These are phyloP conservation scores for Nomada flava DNA, from an alignment of 2,888 invertebrate genomes.

Conservation along the genomic window DNA sequence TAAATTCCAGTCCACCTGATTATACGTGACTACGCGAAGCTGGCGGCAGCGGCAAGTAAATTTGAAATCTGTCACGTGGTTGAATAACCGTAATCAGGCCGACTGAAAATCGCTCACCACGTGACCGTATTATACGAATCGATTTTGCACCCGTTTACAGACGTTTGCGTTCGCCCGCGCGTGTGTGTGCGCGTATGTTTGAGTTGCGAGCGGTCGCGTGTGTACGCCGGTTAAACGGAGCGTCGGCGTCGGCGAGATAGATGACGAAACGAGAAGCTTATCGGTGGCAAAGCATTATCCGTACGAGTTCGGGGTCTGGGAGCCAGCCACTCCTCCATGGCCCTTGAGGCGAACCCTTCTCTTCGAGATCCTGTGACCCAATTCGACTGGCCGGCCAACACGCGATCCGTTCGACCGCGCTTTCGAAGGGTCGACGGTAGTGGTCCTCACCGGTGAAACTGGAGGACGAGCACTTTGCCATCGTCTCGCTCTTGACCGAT, in stretches of 20 bases:
- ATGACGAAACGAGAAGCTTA: conserved; percentile 59
- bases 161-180: not conserved
- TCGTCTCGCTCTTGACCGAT: not conserved
- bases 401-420: conserved; percentile 14
- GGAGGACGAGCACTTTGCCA: conserved; percentile 19
- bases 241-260: conserved; percentile 36
- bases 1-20: conserved; percentile 57
- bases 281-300: conserved; percentile 57
- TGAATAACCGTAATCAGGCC: conserved; percentile 66
- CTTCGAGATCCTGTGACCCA: conserved; percentile 49
- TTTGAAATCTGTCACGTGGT: conserved; percentile 61
- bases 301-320: conserved; percentile 12
- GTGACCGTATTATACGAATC: conserved; percentile 50
- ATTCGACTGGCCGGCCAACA: conserved; percentile 24
- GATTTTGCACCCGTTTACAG: conserved; percentile 47
- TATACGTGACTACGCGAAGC: conserved; percentile 57
- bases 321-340: conserved; percentile 43
- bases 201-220: not conserved
- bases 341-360: conserved; percentile 41
- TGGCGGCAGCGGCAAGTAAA: conserved; percentile 40
- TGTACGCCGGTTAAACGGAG: conserved; percentile 23
- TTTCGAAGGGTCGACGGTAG: conserved; percentile 29
- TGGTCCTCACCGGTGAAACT: conserved; percentile 3
- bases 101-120: conserved; percentile 58
- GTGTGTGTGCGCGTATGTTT: not conserved